Percentiles rank a stretch among this genome's conserved stretches.
Evolutionary conservation across 2,113 vertebrate species (phyloP).

Genomic region (Vireo altiloquus): DNA sequence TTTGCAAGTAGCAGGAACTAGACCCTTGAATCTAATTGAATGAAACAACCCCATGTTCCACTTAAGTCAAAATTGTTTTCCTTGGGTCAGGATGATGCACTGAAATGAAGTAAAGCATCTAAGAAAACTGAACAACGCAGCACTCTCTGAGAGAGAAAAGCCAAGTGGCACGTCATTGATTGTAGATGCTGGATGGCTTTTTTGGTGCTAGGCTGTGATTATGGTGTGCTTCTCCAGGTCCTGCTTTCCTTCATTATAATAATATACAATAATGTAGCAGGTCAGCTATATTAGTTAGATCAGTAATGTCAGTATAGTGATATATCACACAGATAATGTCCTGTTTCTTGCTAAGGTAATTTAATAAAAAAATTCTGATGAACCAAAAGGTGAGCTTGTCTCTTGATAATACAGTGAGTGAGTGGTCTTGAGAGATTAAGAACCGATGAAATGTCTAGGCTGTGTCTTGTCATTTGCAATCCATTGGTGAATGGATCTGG

Average conservation of each 20-base stretch:
- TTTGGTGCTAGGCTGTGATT: not conserved
- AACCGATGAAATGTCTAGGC: not conserved
- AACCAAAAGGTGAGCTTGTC: not conserved
- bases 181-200: not conserved
- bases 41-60: not conserved
- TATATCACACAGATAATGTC: not conserved
- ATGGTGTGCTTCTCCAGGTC: not conserved
- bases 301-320: not conserved
- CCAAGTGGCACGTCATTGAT: accelerated
- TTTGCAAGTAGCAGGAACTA: not conserved
- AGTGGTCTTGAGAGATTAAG: not conserved
- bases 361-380: not conserved
- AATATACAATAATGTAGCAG: not conserved
- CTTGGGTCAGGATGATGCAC: not conserved
- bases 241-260: not conserved
- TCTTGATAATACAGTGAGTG: not conserved
- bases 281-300: not conserved
- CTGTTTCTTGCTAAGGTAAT: not conserved
- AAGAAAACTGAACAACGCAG: not conserved
- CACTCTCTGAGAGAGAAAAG: not conserved
- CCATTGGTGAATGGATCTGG: not conserved
- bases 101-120: not conserved
- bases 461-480: not conserved
- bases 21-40: not conserved
- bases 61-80: not conserved